Evolutionary conservation across 2,113 vertebrate species (phyloP).

Genomic region (Scartelaos histophorus): DNA sequence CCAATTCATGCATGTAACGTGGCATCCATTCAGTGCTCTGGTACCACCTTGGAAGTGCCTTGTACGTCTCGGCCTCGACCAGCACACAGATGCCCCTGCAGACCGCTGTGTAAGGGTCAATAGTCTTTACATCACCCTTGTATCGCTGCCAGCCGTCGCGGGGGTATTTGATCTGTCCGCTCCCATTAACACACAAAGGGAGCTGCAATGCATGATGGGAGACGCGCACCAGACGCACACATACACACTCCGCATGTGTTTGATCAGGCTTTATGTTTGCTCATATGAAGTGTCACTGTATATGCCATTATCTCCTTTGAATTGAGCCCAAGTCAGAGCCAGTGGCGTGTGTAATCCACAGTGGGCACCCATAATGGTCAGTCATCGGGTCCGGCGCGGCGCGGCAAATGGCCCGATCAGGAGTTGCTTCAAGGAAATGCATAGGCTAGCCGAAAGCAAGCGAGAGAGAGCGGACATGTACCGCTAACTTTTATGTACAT

Average conservation of each 20-base stretch:
- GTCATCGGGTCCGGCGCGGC: slow-evolving; percentile 47
- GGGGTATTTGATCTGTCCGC: slow-evolving; percentile 55
- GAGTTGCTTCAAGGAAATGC: slow-evolving; percentile 25
- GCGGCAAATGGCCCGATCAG: slow-evolving; percentile 37
- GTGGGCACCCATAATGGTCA: slow-evolving; percentile 34
- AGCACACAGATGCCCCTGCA: neutral
- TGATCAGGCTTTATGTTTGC: slow-evolving; percentile 62
- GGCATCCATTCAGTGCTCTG: neutral
- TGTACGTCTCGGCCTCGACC: neutral
- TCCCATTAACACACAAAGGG: slow-evolving; percentile 48
- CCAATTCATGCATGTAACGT: neutral
- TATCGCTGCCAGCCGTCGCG: slow-evolving; percentile 32
- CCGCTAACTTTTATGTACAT: slow-evolving; percentile 9
- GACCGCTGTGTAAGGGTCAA: slow-evolving; percentile 37
- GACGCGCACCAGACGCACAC: slow-evolving; percentile 35
- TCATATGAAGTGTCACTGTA: slow-evolving; percentile 54
- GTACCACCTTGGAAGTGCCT: neutral
- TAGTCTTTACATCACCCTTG: slow-evolving; percentile 25
- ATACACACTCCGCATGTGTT: slow-evolving; percentile 44
- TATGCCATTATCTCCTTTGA: slow-evolving; percentile 53
- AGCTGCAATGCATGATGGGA: slow-evolving; percentile 18
- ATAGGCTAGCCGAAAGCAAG: neutral
- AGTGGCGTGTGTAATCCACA: slow-evolving; percentile 53
- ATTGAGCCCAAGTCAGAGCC: slow-evolving; percentile 25
- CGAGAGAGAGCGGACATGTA: neutral